phyloP scores from a whole-genome alignment of 92 coral and sea anemone species.

The Diadumene lineata region DNA sequence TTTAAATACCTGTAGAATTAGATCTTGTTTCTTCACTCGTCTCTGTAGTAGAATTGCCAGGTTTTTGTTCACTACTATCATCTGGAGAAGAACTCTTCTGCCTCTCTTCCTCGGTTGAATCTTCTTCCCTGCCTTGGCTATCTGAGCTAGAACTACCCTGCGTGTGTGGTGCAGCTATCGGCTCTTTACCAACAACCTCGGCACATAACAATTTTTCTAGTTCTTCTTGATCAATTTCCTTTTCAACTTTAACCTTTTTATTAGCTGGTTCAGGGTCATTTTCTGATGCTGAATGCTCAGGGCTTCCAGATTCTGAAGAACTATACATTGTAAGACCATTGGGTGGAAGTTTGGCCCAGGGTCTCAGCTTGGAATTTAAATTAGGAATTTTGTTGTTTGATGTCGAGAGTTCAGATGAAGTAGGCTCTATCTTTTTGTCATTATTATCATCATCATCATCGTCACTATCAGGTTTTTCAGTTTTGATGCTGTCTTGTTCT shows the following conservation, averaged over 20 bases:
- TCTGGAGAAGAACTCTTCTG: not conserved
- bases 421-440: slow-evolving; percentile 4
- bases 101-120: slow-evolving; percentile 35
- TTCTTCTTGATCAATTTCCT: slow-evolving; percentile 52
- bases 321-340: slow-evolving; percentile 52
- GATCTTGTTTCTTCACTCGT: slow-evolving; percentile 14
- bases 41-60: slow-evolving; percentile 9
- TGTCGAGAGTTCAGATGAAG: slow-evolving; percentile 11
- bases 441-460: slow-evolving; percentile 12
- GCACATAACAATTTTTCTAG: slow-evolving; percentile 47
- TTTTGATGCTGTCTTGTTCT: slow-evolving; percentile 1
- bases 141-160: slow-evolving; percentile 71
- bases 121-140: slow-evolving; percentile 19
- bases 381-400: slow-evolving; percentile 1
- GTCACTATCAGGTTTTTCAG: slow-evolving; percentile 19
- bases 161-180: slow-evolving; percentile 60
- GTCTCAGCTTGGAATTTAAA: slow-evolving; percentile 12
- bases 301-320: slow-evolving; percentile 55
- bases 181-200: slow-evolving; percentile 39
- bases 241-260: slow-evolving; percentile 74
- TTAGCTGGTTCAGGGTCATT: slow-evolving; percentile 44
- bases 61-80: slow-evolving; percentile 30
- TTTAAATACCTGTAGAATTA: slow-evolving; percentile 47
- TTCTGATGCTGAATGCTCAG: slow-evolving; percentile 44
- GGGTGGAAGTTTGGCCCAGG: slow-evolving; percentile 34